Conservation (phyloP, 2,797 vertebrate genomes). For the Channa striata region DNA sequence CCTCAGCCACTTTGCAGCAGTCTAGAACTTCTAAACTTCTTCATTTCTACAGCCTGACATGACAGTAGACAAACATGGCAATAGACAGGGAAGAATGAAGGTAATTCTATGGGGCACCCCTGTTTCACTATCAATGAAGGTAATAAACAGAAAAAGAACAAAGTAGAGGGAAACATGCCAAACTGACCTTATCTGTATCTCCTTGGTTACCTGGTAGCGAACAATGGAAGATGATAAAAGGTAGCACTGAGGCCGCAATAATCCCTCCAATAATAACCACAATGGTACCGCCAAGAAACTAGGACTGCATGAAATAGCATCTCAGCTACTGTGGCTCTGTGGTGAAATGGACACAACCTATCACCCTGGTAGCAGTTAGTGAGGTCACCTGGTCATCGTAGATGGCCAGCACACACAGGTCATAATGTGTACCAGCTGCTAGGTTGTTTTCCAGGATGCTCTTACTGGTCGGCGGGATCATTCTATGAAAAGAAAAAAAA, state of each 20-base stretch:
- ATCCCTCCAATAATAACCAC: conserved; percentile 98
- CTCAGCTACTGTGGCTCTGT: conserved; percentile 96
- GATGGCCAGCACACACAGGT: conserved; percentile 97
- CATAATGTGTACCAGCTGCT: conserved; percentile 93
- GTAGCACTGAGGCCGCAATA: conserved; percentile 97
- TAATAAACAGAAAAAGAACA: conserved; percentile 38
- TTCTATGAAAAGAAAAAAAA: conserved; percentile 79
- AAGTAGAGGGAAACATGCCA: conserved; percentile 10
- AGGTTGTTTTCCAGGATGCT: conserved; percentile 97
- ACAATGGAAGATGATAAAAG: conserved; percentile 99
- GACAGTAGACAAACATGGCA: conserved; percentile 11
- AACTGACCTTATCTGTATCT: conserved; percentile 88
- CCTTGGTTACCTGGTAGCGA: conserved; percentile 96
- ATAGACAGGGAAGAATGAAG: conserved; percentile 25
- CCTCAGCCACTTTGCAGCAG: too few species aligned
- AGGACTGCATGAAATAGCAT: conserved; percentile 99
- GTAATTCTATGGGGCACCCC: neutral
- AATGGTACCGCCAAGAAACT: conserved; percentile 98
- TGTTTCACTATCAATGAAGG: conserved; percentile 23
- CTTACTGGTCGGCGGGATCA: conserved; percentile 98
- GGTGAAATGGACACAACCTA: conserved; percentile 95
- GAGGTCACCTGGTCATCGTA: conserved; percentile 97
- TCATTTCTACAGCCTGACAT: conserved; percentile 89
- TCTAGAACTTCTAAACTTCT: too few species aligned
- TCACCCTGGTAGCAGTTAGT: conserved; percentile 94